Evolutionary conservation across 2,888 invertebrate genomes (phyloP), one percentile per base, ranked within the genome.

Genomic region (Scaptomyza flava): DNA sequence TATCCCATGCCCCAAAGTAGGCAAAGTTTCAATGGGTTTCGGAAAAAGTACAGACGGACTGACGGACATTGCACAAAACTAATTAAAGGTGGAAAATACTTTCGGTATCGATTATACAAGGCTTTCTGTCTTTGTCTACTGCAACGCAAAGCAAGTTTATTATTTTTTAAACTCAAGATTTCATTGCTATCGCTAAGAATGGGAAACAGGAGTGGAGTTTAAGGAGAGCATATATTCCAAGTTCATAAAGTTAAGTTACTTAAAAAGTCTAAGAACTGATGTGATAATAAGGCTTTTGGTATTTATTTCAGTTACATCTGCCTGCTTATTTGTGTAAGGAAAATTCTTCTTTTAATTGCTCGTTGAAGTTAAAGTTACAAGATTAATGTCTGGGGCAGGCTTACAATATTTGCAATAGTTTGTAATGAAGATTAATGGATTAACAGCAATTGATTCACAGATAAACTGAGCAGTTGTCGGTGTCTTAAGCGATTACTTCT

Each of bases 391-490:
- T 11, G 20, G 6, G 11, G 50, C n/a, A 14, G 6, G n/a, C 23
- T 36, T 36, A 7, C 11, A 4, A 27, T 43, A 43, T 68, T n/a
- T 51, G 7, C 42, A n/a, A 9, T 2, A 30, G 38, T 63, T 53
- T 36, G 12, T 30, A 58, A 33, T 54, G 14, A 30, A 54, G 51
- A 43, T 59, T 46, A 59, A 38, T 43, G 45, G 50, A 48, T 58
- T 41, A 72, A 34, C 23, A 46, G 54, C 38, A 54, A 62, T 69
- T 53, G 34, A 59, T 31, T 59, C 34, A 33, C 54, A 43, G 11
- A 20, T 27, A 36, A 48, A 17, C 52, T n/a, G 45, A 54, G 12
- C 12, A 50, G 33, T 31, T 52, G 36, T 41, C 41, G 50, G 42
- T 43, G 48, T 30, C 20, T 27, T 34, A 8, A 11, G 36, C 30